Evolutionary conservation across 2,888 invertebrate genomes (phyloP).

Genomic region (Euproctis similis): DNA sequence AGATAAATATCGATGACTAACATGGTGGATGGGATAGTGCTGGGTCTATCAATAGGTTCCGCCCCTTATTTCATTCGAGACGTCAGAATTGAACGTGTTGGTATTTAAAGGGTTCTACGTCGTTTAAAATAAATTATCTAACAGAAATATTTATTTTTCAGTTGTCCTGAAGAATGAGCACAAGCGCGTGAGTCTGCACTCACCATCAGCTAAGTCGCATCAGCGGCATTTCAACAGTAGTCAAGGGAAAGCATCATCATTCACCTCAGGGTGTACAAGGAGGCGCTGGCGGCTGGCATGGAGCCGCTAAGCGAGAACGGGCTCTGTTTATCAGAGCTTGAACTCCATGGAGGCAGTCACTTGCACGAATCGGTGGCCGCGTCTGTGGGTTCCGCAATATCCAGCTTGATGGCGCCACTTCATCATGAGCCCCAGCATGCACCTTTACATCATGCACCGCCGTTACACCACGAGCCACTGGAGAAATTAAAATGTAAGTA

Average conservation of each 20-base stretch:
- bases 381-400: slow-evolving; percentile 72
- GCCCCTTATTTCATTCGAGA: too few species aligned
- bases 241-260: slow-evolving; percentile 54
- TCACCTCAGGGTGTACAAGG: slow-evolving; percentile 75
- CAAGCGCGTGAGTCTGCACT: slow-evolving; percentile 14
- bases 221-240: slow-evolving; percentile 29
- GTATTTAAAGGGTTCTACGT: too few species aligned
- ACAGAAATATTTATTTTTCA: slow-evolving; percentile 12
- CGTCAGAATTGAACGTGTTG: too few species aligned
- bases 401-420: slow-evolving; percentile 71
- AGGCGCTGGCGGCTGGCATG: slow-evolving; percentile 80
- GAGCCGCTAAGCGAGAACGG: slow-evolving; percentile 82
- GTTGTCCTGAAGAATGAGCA: slow-evolving; percentile 20
- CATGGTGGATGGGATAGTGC: too few species aligned
- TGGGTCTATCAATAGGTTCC: too few species aligned
- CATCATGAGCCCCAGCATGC: slow-evolving; percentile 76
- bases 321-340: slow-evolving; percentile 84
- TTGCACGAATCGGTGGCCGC: slow-evolving; percentile 70
- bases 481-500: slow-evolving; percentile 88
- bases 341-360: slow-evolving; percentile 67
- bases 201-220: slow-evolving; percentile 15
- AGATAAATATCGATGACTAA: too few species aligned
- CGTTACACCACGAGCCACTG: slow-evolving; percentile 81
- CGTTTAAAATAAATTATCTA: too few species aligned
- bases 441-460: slow-evolving; percentile 76